phyloP scores from a whole-genome alignment of 1,140 invertebrate species.

The Leptopilina clavipes region DNA sequence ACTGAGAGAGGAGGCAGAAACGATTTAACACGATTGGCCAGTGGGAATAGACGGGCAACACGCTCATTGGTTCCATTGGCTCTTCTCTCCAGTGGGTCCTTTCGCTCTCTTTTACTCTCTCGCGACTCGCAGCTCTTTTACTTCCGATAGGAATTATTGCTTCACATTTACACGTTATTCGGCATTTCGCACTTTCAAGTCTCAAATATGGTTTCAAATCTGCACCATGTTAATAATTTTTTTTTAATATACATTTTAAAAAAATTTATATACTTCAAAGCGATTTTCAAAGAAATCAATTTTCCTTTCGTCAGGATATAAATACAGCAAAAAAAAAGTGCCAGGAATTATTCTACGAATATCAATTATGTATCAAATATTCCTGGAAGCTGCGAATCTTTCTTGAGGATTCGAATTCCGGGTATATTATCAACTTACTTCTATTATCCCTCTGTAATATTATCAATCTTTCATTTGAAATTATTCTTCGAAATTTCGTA shows the following conservation, averaged over 20 bases:
- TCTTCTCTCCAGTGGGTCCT: constrained; percentile 59
- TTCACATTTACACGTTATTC: no score
- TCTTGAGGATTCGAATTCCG: background rate
- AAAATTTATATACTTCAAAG: no score
- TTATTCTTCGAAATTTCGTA: background rate
- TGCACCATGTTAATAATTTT: no score
- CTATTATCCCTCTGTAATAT: background rate
- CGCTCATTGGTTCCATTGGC: constrained; percentile 73
- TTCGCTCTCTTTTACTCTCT: constrained; percentile 42
- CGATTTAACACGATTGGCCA: constrained; percentile 75
- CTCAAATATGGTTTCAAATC: no score
- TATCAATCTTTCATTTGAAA: background rate
- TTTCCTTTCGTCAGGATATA: background rate
- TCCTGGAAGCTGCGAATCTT: constrained; percentile 3
- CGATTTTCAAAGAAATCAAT: background rate
- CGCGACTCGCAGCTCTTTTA: constrained; percentile 42
- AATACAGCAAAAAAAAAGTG: background rate
- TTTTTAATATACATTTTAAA: no score
- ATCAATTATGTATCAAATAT: constrained; percentile 4
- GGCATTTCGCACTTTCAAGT: no score
- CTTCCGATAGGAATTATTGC: no score
- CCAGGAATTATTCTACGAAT: background rate
- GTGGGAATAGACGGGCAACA: constrained; percentile 72
- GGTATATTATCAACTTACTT: constrained; percentile 26
- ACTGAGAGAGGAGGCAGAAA: constrained; percentile 61